Conservation (phyloP, 2,113 vertebrate species). For the Hiodon tergisus region DNA sequence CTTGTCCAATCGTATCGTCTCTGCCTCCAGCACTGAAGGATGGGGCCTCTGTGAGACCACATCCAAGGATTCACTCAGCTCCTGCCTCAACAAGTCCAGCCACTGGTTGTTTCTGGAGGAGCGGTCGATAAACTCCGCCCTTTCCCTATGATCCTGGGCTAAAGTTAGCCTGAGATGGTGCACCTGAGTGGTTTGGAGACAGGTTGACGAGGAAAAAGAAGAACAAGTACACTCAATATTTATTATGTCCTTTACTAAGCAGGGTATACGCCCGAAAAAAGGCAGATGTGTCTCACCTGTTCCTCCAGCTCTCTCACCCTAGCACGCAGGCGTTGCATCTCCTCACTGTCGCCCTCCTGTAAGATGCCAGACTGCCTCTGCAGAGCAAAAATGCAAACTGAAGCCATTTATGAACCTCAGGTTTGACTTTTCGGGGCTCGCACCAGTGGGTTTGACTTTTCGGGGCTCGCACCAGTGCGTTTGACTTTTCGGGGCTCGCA, state of each 20-base stretch:
- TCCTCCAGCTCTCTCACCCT: conserved; percentile 49
- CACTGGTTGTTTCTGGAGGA: conserved; percentile 53
- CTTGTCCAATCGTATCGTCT: conserved; percentile 58
- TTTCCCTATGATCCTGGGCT: conserved; percentile 47
- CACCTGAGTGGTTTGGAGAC: conserved; percentile 38
- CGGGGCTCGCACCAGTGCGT: too few species aligned
- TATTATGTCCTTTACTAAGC: too few species aligned
- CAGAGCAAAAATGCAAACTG: neutral
- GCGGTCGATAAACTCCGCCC: conserved; percentile 51
- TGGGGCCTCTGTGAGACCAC: conserved; percentile 48
- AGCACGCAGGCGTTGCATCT: conserved; percentile 31
- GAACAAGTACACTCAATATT: too few species aligned
- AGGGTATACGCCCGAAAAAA: too few species aligned
- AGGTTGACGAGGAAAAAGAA: neutral
- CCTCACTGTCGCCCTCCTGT: conserved; percentile 33
- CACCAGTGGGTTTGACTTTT: too few species aligned
- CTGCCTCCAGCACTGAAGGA: conserved; percentile 49
- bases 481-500: too few species aligned
- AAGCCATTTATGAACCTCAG: neutral
- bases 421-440: too few species aligned
- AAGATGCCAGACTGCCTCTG: conserved; percentile 6
- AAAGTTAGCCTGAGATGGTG: conserved; percentile 45
- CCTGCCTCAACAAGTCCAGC: conserved; percentile 48
- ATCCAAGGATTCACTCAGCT: conserved; percentile 53
- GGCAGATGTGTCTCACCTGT: conserved; percentile 44